Evolutionary conservation across 2,888 invertebrate genomes (phyloP).

Genomic region (Ceriagrion tenellum): DNA sequence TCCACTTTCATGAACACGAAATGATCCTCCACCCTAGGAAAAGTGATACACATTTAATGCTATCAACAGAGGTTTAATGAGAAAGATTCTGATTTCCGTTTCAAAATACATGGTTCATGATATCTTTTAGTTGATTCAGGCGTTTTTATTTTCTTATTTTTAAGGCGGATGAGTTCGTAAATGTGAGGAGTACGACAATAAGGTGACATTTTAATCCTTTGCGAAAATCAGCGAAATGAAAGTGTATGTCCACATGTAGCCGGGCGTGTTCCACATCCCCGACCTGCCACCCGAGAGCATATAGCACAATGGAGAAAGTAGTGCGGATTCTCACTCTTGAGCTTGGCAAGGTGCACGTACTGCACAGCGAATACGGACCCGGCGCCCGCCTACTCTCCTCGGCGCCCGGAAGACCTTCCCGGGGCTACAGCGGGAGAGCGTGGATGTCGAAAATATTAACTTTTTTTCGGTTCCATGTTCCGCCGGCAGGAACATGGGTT

Average conservation of each 20-base stretch:
- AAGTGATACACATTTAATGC: no score
- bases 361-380: background rate
- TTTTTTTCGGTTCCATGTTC: background rate
- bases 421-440: background rate
- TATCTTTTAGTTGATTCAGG: no score
- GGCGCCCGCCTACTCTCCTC: background rate
- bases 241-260: background rate
- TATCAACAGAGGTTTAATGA: no score
- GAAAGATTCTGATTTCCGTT: no score
- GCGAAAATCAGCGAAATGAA: background rate
- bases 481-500: background rate
- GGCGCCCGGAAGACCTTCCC: background rate
- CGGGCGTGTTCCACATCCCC: background rate
- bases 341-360: background rate
- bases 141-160: no score
- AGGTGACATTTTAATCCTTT: background rate
- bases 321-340: background rate
- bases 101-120: no score
- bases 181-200: no score
- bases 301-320: constrained; percentile 18
- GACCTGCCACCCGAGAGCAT: background rate
- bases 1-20: no score
- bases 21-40: no score
- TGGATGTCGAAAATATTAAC: background rate
- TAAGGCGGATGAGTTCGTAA: no score